A percentile compares a stretch with the other conserved stretches of the same genome.
Conservation (phyloP, 1,140 invertebrate genomes). For the Brachionus manjavacas region DNA sequence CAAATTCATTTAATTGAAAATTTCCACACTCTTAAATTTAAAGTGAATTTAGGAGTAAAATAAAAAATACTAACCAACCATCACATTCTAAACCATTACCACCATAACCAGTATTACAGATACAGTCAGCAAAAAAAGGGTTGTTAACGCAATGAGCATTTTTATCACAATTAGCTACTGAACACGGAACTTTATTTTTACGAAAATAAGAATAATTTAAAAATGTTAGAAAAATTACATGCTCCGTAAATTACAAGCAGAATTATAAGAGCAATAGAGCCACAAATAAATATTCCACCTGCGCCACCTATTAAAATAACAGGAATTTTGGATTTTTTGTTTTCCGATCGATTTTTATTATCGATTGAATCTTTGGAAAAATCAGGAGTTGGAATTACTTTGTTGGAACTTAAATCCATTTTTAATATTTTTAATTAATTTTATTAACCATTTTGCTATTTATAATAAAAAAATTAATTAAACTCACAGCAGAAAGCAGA, state of each 20-base stretch:
- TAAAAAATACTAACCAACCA: not conserved
- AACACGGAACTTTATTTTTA: conserved; percentile 19
- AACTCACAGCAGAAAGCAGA: too few relatives aligned
- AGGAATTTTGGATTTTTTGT: not conserved
- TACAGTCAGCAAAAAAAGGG: not conserved
- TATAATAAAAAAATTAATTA: too few relatives aligned
- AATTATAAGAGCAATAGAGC: not conserved
- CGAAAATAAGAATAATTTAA: not conserved
- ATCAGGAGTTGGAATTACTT: not conserved
- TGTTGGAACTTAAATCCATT: not conserved
- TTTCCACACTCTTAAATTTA: not conserved
- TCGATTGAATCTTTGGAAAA: not conserved
- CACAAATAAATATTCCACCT: not conserved
- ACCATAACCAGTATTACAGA: not conserved
- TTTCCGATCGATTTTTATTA: not conserved
- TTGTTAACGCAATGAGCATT: not conserved
- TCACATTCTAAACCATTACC: conserved; percentile 4
- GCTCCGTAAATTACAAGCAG: not conserved
- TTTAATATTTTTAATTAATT: not conserved
- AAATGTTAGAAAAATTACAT: not conserved
- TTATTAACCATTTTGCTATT: too few relatives aligned
- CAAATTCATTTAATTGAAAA: not conserved
- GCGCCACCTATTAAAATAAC: not conserved
- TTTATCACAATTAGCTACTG: not conserved
- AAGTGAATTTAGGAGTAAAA: not conserved